A percentile compares a stretch with the other conserved stretches of the same genome.
Conservation (phyloP, 2,888 invertebrate genomes). For the Piscicola geometra region DNA sequence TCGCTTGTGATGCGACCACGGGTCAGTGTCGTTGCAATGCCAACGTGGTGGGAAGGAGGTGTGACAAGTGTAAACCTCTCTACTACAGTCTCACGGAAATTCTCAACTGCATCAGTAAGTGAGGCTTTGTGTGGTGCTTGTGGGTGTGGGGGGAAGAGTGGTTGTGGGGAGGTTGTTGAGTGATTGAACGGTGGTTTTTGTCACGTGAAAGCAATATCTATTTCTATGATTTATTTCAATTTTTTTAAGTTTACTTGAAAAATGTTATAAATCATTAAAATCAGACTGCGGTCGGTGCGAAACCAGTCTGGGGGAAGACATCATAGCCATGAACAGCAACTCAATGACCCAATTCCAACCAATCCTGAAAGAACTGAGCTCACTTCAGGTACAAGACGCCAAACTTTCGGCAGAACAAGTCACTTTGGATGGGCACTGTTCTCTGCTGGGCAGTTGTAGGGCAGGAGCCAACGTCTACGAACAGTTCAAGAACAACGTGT, state of each 20-base stretch:
- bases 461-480: neutral
- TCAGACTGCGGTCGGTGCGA: conserved; percentile 46
- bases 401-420: neutral
- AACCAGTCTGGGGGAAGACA: conserved; percentile 46
- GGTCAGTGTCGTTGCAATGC: conserved; percentile 50
- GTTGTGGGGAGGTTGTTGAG: too few relatives aligned
- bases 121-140: too few relatives aligned
- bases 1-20: conserved; percentile 46
- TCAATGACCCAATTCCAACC: neutral
- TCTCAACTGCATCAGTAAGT: conserved; percentile 45
- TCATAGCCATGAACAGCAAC: conserved; percentile 38
- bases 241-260: too few relatives aligned
- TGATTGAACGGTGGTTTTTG: too few relatives aligned
- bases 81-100: conserved; percentile 15
- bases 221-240: too few relatives aligned
- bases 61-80: conserved; percentile 44
- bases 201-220: too few relatives aligned
- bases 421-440: neutral
- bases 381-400: neutral
- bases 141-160: too few relatives aligned
- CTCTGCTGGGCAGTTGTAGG: neutral
- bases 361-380: neutral
- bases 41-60: conserved; percentile 48
- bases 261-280: too few relatives aligned
- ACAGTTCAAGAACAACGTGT: neutral